A percentile compares a stretch with the other conserved stretches of the same genome.
These are phyloP conservation scores for Chaenogobius annularis DNA, from an alignment of 2,113 vertebrate species.

Conservation along the genomic window DNA sequence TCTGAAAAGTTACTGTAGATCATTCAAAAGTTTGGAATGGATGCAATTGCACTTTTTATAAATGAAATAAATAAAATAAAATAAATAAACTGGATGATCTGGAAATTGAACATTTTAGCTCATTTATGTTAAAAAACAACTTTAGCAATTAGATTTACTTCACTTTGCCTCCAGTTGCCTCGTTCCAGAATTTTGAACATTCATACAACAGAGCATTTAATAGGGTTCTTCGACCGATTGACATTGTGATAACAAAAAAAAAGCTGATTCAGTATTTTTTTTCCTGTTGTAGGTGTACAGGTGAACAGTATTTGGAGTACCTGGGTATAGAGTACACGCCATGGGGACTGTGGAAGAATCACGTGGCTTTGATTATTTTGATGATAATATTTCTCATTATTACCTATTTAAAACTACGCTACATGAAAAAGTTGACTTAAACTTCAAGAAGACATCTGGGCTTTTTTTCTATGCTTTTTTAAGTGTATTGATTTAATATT, in stretches of 20 bases:
- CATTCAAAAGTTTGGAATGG: too few species aligned
- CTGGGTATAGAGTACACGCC: constrained; percentile 80
- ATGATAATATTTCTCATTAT: constrained; percentile 80
- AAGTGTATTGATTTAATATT: neutral
- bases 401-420: constrained; percentile 84
- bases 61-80: too few species aligned
- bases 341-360: constrained; percentile 93
- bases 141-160: too few species aligned
- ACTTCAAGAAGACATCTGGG: neutral
- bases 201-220: too few species aligned
- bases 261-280: neutral
- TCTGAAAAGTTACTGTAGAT: too few species aligned
- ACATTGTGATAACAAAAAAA: neutral
- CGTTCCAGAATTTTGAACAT: too few species aligned
- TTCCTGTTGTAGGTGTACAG: constrained; percentile 77
- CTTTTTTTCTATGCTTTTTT: neutral
- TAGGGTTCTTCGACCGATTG: neutral
- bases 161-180: too few species aligned
- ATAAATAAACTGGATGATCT: too few species aligned
- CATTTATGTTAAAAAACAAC: too few species aligned
- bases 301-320: constrained; percentile 78
- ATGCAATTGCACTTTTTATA: too few species aligned
- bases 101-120: too few species aligned
- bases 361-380: constrained; percentile 84
- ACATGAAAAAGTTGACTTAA: constrained; percentile 89